Percentiles rank a stretch among this genome's conserved stretches.
Evolutionary conservation across 2,113 vertebrate species (phyloP).

Genomic region (Sturnus vulgaris): DNA sequence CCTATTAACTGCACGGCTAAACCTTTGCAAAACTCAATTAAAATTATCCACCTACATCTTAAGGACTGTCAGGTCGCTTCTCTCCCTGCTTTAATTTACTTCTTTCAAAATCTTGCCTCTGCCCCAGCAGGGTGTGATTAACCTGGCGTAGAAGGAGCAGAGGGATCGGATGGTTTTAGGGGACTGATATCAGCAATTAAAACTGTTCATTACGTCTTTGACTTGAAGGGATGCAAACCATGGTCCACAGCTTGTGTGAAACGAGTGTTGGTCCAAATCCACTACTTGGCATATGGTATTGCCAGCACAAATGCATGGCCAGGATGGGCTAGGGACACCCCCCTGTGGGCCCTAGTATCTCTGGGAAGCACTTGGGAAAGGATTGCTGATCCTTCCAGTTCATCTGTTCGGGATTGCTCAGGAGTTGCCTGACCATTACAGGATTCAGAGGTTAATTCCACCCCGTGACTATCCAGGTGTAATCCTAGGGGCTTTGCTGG

Average conservation of each 20-base stretch:
- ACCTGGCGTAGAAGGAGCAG: not conserved
- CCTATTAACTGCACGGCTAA: constrained; percentile 25
- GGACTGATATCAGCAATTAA: not conserved
- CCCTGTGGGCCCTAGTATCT: not conserved
- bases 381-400: not conserved
- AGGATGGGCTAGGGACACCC: not conserved
- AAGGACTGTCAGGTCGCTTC: not conserved
- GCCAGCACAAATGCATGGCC: not conserved
- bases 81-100: constrained; percentile 37
- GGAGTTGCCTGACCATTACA: not conserved
- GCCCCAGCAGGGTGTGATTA: not conserved
- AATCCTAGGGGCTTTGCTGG: not conserved
- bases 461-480: rapidly evolving
- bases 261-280: not conserved
- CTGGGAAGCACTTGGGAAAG: not conserved
- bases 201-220: not conserved
- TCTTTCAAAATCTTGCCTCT: not conserved
- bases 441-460: not conserved
- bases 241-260: not conserved
- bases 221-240: not conserved
- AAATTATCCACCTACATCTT: constrained; percentile 45
- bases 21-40: constrained; percentile 47
- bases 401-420: not conserved
- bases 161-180: not conserved
- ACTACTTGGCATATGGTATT: not conserved